These are phyloP conservation scores for Tribolium madens DNA, from an alignment of 1,140 invertebrate genomes.

Conservation along the genomic window DNA sequence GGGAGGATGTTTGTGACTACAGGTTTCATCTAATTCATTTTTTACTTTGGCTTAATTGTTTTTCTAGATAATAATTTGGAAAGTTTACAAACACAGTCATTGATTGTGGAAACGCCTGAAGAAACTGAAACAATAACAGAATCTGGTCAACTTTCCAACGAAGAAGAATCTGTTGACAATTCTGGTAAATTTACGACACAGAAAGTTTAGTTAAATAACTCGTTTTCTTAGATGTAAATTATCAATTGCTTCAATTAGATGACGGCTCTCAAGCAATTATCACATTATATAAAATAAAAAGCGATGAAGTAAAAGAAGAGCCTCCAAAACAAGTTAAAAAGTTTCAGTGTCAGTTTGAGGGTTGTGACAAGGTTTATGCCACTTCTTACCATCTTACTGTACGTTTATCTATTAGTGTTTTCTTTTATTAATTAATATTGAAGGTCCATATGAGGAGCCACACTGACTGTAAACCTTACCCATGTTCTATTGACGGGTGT, in stretches of 20 bases:
- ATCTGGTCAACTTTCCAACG: not conserved
- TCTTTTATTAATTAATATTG: conserved; percentile 55
- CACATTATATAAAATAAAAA: conserved; percentile 19
- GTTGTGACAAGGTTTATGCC: conserved; percentile 70
- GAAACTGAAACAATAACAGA: conserved; percentile 2
- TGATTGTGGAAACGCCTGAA: conserved; percentile 3
- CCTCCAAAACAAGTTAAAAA: conserved; percentile 40
- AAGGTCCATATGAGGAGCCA: conserved; percentile 77
- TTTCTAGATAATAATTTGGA: conserved; percentile 37
- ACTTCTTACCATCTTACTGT: conserved; percentile 73
- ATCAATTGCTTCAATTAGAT: conserved; percentile 13
- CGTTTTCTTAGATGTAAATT: conserved; percentile 14
- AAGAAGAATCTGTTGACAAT: conserved; percentile 16
- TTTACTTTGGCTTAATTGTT: not conserved
- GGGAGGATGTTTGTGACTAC: conserved; percentile 49
- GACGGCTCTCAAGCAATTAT: conserved; percentile 24
- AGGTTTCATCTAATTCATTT: conserved; percentile 19
- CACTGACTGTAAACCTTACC: conserved; percentile 74
- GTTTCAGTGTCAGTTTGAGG: conserved; percentile 66
- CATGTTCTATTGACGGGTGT: conserved; percentile 72
- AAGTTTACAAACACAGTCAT: conserved; percentile 4
- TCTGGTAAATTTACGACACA: not conserved
- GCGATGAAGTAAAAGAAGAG: conserved; percentile 4
- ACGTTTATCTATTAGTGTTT: conserved; percentile 25
- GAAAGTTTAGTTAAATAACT: too few species aligned